These are phyloP conservation scores for Papilio polytes DNA, from an alignment of 1,140 invertebrate genomes.

Conservation along the genomic window DNA sequence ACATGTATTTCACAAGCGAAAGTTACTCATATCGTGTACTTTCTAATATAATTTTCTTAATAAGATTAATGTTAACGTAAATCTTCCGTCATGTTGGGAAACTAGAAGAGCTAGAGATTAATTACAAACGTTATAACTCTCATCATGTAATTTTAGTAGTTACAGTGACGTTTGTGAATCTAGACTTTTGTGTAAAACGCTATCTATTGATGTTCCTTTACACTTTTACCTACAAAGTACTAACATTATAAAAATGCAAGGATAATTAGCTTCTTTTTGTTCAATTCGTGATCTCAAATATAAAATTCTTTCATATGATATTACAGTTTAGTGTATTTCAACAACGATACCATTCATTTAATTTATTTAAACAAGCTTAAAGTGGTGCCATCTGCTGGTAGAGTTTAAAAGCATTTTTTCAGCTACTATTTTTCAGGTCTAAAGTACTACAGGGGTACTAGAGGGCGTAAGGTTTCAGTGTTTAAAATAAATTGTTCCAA, in stretches of 20 bases:
- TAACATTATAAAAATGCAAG: neutral
- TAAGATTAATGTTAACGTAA: slow-evolving; percentile 19
- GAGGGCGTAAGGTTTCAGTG: slow-evolving; percentile 2
- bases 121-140: slow-evolving; percentile 4
- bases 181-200: neutral
- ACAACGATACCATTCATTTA: too few relatives aligned
- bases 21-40: neutral
- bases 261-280: neutral
- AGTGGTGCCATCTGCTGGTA: neutral
- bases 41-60: slow-evolving; percentile 31
- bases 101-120: slow-evolving; percentile 29
- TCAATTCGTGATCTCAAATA: too few relatives aligned
- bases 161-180: neutral
- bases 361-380: neutral
- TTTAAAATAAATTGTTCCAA: neutral
- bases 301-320: neutral
- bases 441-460: neutral
- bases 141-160: neutral
- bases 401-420: neutral
- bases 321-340: too few relatives aligned
- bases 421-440: neutral
- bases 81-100: slow-evolving; percentile 17
- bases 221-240: neutral
- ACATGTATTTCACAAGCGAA: neutral
- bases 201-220: neutral